These are phyloP conservation scores for Malaclemys terrapin DNA, from an alignment of 2,113 vertebrate species.

Conservation along the genomic window DNA sequence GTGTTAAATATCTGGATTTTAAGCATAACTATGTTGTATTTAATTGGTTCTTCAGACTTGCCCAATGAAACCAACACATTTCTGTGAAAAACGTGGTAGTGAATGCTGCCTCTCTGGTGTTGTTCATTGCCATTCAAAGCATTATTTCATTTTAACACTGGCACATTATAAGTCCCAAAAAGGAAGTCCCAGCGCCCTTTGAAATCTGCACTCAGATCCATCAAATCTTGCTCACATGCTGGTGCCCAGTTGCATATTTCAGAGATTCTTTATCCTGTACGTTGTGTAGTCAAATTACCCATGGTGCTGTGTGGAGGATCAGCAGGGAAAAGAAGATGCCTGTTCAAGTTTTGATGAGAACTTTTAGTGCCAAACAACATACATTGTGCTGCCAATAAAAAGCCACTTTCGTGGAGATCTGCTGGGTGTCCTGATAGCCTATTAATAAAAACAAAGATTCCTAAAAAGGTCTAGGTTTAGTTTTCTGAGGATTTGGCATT, in stretches of 20 bases:
- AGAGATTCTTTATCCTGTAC: background rate
- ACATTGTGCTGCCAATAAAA: background rate
- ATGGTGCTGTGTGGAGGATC: background rate
- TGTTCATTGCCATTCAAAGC: background rate
- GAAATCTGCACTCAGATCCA: background rate
- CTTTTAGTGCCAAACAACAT: background rate
- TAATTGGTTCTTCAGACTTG: background rate
- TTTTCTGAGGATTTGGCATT: background rate
- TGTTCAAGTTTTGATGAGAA: background rate
- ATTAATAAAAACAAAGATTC: constrained; percentile 14
- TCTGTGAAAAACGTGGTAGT: background rate
- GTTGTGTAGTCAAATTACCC: background rate
- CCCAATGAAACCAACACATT: background rate
- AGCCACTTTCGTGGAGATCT: background rate
- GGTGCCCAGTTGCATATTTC: rapidly evolving
- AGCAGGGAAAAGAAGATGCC: rapidly evolving
- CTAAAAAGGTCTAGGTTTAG: background rate
- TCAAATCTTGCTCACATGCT: background rate
- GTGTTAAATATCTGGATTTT: background rate
- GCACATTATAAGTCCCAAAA: background rate
- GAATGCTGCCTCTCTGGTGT: background rate
- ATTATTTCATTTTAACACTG: background rate
- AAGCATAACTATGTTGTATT: background rate
- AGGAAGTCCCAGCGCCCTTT: background rate
- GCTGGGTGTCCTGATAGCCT: background rate